Conservation (phyloP, 2,797 vertebrate genomes). For the Scolopax bukidnonensis region DNA sequence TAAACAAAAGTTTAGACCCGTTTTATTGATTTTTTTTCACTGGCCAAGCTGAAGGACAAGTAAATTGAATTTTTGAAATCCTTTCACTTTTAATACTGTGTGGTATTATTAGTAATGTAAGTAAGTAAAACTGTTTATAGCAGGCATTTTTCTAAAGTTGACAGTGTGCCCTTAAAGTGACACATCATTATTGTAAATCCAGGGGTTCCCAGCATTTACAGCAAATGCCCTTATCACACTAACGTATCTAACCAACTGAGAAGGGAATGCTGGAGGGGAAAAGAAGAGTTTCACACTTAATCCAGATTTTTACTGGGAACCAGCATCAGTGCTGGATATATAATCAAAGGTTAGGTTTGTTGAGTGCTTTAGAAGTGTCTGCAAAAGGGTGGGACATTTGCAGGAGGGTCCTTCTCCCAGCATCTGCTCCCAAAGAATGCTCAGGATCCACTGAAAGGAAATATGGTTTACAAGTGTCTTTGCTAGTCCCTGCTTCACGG, state of each 20-base stretch:
- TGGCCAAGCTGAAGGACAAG: constrained; percentile 25
- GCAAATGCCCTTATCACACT: not conserved
- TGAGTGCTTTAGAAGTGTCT: not conserved
- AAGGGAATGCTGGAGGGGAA: not conserved
- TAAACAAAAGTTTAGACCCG: constrained; percentile 3
- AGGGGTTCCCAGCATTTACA: not conserved
- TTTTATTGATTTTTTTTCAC: constrained; percentile 17
- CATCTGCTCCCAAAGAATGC: not conserved
- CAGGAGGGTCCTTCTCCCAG: not conserved
- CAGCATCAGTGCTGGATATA: not conserved
- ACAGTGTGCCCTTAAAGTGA: not conserved
- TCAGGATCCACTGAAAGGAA: not conserved
- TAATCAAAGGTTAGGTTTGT: not conserved
- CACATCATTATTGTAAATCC: not conserved
- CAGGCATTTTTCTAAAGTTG: constrained; percentile 25
- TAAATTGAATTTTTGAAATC: constrained; percentile 19
- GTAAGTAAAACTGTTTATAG: constrained; percentile 41
- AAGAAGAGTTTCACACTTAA: not conserved
- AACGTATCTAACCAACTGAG: not conserved
- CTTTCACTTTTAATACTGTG: constrained; percentile 23
- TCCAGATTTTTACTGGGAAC: not conserved
- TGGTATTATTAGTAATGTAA: not conserved
- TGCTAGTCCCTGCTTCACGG: not conserved
- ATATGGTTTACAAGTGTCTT: not conserved
- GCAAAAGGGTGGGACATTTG: not conserved